Evolutionary conservation across 1,140 invertebrate species (phyloP), one percentile per base, ranked within the genome.

Genomic region (Drosophila kohkoa): DNA sequence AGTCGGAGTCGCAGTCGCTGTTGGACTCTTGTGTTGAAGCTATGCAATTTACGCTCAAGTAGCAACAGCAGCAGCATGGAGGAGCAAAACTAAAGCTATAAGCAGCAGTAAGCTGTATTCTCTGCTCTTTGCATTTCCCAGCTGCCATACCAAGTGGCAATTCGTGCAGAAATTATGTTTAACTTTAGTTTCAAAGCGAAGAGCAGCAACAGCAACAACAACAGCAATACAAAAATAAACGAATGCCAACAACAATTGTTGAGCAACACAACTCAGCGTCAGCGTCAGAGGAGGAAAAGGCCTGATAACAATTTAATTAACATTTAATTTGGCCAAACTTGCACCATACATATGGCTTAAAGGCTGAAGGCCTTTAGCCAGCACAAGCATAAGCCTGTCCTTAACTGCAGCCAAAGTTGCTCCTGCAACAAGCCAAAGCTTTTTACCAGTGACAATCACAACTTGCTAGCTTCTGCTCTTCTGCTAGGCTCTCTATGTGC

Each of bases 131-230:
- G 71, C 62, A 67, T 49, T 66, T 51, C 8, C 63, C 65, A 48
- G 58, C 70, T 82, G 66, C 62, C 82, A 86, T 82, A 63, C 62
- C 82, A 86, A 86, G 82, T 82, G 82, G 82, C 82, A 82, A 86
- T 88, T 88, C 74, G 77, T 77, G 85, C 83, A 89, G 85, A 88
- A 88, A 88, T 88, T 88, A 83, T 88, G 81, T 88, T 87, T 88
- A 88, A 87, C 80, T 87, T 87, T 87, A 82, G 72, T 87, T 88
- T 83, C 83, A 87, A 87, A 87, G 83, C 77, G 52, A 62, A 43
- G 41, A 13, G 41, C 35, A 38, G 35, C 41, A 43, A n/a, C 41
- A 13, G 41, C 41, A 43, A 43, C 41, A 43, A 4, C 41, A 41
- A 46, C 49, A 77, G 64, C 78, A 69, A 67, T 54, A 57, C 11